phyloP scores from a whole-genome alignment of 2,888 invertebrate species.

The Drosophila cyrtoloma region DNA sequence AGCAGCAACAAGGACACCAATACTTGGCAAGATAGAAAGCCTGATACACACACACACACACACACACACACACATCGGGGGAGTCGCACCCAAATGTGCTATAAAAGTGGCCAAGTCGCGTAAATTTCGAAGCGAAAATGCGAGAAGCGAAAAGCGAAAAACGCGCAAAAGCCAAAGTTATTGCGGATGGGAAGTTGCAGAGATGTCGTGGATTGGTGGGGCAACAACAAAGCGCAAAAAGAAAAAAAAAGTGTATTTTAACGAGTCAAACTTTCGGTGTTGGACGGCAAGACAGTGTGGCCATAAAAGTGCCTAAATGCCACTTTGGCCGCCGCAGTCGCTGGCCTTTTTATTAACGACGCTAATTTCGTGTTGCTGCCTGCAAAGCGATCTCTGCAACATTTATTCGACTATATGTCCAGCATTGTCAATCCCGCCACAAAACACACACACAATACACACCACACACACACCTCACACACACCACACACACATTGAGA shows the following conservation, averaged over 20 bases:
- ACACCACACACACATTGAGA: constrained; percentile 2
- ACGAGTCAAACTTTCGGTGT: constrained; percentile 70
- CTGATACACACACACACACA: background rate
- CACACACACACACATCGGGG: constrained; percentile 3
- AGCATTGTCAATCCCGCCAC: constrained; percentile 23
- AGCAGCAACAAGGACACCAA: background rate
- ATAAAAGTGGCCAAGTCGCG: constrained; percentile 66
- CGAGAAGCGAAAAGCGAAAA: constrained; percentile 24
- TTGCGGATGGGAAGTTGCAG: background rate
- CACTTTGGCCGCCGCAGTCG: constrained; percentile 68
- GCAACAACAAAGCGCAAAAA: constrained; percentile 27
- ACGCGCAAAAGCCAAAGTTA: constrained; percentile 11
- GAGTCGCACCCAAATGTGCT: constrained; percentile 37
- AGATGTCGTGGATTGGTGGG: background rate
- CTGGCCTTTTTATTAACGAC: constrained; percentile 73
- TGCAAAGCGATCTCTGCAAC: constrained; percentile 33
- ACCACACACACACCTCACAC: background rate
- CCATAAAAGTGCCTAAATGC: constrained; percentile 74
- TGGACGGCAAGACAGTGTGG: constrained; percentile 47
- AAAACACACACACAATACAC: constrained; percentile 1
- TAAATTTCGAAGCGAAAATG: constrained; percentile 55
- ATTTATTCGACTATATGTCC: constrained; percentile 21
- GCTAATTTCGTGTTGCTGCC: constrained; percentile 64
- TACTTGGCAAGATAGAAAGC: background rate
- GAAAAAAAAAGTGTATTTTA: constrained; percentile 64